phyloP scores from a whole-genome alignment of 2,113 vertebrate genomes.

The Myodes glareolus region DNA sequence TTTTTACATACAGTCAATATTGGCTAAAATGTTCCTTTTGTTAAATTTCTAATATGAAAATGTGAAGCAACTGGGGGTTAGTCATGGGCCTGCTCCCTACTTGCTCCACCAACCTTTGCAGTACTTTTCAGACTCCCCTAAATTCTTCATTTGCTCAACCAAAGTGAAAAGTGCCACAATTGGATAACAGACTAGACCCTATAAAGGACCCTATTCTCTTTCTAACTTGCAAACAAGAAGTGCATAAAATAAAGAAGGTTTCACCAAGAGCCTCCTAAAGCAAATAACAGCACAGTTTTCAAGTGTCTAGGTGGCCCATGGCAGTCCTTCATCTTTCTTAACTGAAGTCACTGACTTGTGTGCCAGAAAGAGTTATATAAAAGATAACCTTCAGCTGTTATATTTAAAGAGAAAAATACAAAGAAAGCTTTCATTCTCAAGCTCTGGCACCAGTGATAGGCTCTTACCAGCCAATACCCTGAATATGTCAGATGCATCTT shows the following conservation, averaged over 20 bases:
- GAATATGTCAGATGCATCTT: neutral
- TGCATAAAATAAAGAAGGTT: constrained; percentile 46
- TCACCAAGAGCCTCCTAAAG: constrained; percentile 26
- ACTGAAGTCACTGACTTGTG: neutral
- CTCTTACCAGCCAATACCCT: neutral
- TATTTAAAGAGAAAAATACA: neutral
- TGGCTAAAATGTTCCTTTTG: neutral
- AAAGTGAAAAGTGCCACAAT: neutral
- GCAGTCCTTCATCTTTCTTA: neutral
- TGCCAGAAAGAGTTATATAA: constrained; percentile 33
- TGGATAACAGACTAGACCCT: neutral
- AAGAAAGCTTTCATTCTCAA: neutral
- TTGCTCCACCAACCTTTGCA: neutral
- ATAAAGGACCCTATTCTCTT: neutral
- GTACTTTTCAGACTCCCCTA: neutral
- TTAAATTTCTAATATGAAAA: neutral
- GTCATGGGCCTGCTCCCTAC: neutral
- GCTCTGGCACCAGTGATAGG: constrained; percentile 8
- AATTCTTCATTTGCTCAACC: constrained; percentile 46
- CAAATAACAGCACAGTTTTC: constrained; percentile 33
- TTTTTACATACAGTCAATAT: neutral
- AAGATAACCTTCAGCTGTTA: neutral
- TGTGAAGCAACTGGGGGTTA: neutral
- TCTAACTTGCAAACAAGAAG: neutral
- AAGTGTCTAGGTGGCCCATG: neutral